Conservation (phyloP, 2,888 invertebrate species). For the Trichacis sp. region DNA sequence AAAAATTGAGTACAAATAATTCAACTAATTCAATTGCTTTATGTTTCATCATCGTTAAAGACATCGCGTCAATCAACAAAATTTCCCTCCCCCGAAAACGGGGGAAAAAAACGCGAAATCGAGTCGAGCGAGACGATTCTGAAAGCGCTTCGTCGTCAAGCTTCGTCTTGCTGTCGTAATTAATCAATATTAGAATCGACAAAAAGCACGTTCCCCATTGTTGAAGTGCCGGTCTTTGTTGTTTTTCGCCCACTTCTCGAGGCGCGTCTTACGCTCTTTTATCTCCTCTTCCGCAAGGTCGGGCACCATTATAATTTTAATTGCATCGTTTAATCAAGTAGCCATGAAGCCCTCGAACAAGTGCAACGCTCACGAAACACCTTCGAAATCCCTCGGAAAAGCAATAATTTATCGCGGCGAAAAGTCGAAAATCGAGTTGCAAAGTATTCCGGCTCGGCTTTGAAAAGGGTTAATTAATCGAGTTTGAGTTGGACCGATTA, state of each 20-base stretch:
- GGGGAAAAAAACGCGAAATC: too few species aligned
- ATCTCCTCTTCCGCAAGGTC: conserved; percentile 41
- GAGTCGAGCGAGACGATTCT: too few species aligned
- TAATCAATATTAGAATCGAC: conserved; percentile 67
- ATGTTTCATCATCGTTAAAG: too few species aligned
- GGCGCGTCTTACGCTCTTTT: conserved; percentile 23
- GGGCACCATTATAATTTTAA: conserved; percentile 52
- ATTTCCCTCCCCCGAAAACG: too few species aligned
- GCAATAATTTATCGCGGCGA: conserved; percentile 40
- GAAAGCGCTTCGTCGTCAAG: conserved; percentile 2
- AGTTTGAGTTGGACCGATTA: conserved; percentile 24
- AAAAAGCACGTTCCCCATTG: conserved; percentile 44
- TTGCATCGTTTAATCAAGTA: conserved; percentile 59
- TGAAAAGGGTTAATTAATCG: conserved; percentile 32
- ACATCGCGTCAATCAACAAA: too few species aligned
- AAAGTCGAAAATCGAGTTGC: conserved; percentile 44
- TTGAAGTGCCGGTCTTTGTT: conserved; percentile 3
- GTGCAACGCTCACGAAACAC: not conserved
- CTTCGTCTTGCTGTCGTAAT: conserved; percentile 52
- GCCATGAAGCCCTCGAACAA: not conserved
- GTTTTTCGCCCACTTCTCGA: not conserved
- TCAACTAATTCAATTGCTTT: too few species aligned
- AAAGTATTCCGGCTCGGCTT: conserved; percentile 30
- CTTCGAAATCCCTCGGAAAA: not conserved
- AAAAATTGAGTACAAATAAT: too few species aligned